Conservation (phyloP, 2,797 vertebrate genomes). For the Neoniphon sammara region DNA sequence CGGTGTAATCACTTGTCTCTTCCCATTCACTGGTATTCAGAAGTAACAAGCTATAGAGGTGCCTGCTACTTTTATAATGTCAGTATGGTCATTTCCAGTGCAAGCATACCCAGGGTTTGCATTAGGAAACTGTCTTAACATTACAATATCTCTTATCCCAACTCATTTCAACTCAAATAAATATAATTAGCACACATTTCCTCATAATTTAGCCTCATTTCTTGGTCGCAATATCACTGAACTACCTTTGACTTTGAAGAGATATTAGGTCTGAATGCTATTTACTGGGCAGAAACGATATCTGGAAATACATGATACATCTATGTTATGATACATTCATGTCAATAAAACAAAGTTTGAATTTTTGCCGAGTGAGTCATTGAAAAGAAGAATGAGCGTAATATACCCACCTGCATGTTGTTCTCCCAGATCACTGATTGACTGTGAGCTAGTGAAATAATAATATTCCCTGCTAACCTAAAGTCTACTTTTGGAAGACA, state of each 20-base stretch:
- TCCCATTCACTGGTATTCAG: slow-evolving; percentile 17
- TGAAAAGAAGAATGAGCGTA: neutral
- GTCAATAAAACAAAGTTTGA: neutral
- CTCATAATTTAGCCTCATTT: neutral
- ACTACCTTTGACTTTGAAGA: too few species aligned
- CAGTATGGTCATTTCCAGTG: slow-evolving; percentile 1
- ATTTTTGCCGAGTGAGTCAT: neutral
- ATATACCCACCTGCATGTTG: neutral
- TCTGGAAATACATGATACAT: neutral
- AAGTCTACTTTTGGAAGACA: neutral
- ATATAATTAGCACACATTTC: neutral
- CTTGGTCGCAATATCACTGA: too few species aligned
- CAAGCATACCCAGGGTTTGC: neutral
- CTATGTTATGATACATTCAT: neutral
- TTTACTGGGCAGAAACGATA: neutral
- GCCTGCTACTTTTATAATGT: slow-evolving; percentile 15
- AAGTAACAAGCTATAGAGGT: slow-evolving; percentile 22
- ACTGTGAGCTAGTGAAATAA: slow-evolving; percentile 1
- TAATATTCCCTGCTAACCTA: neutral
- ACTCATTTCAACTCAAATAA: neutral
- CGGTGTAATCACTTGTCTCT: slow-evolving; percentile 3
- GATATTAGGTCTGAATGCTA: too few species aligned
- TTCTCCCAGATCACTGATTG: slow-evolving; percentile 3
- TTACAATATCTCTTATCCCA: slow-evolving; percentile 9
- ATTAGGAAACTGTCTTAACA: slow-evolving; percentile 8